Percentiles rank a stretch among this genome's conserved stretches.
phyloP scores from a whole-genome alignment of 2,888 invertebrate species.

The Callosobruchus maculatus region DNA sequence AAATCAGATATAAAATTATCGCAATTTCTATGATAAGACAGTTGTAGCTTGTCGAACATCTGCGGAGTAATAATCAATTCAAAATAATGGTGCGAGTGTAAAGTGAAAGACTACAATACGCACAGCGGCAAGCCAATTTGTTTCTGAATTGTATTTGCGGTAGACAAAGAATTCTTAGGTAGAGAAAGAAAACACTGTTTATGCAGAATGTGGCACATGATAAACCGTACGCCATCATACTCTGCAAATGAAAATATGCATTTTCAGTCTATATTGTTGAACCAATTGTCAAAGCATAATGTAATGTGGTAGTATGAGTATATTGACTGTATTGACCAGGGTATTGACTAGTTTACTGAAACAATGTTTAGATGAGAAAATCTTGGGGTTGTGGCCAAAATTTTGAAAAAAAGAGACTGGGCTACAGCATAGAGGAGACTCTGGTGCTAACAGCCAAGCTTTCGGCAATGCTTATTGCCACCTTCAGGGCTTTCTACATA shows the following conservation, averaged over 20 bases:
- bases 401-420: no score
- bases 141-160: not conserved
- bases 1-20: not conserved
- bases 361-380: no score
- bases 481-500: no score
- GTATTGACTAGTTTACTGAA: no score
- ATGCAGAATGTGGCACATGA: not conserved
- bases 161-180: not conserved
- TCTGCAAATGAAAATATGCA: not conserved
- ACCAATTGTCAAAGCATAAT: no score
- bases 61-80: not conserved
- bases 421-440: no score
- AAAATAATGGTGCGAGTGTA: not conserved
- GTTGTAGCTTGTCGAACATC: not conserved
- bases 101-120: not conserved
- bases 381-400: no score
- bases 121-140: not conserved
- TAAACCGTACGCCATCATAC: not conserved
- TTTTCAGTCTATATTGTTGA: no score
- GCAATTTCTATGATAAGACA: not conserved
- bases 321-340: no score
- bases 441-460: no score
- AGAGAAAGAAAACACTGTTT: not conserved
- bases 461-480: no score
- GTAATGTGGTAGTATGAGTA: no score